Percentiles rank a stretch among this genome's conserved stretches.
These are phyloP conservation scores for Drosophila navojoa DNA, from an alignment of 1,140 invertebrate species.

Conservation along the genomic window DNA sequence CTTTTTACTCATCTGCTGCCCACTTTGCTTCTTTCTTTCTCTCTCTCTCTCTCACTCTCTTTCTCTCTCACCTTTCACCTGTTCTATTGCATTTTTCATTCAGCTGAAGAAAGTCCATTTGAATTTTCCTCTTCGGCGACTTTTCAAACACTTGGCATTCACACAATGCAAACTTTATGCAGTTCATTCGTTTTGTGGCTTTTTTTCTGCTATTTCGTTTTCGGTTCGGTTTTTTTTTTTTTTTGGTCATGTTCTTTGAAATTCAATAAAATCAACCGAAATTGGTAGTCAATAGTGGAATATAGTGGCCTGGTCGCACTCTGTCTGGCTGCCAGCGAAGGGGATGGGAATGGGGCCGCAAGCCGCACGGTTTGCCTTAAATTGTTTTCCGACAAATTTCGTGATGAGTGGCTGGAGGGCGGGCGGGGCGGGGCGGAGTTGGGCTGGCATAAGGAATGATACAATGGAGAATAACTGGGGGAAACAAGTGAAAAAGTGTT, in stretches of 20 bases:
- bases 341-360: neutral
- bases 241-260: constrained; percentile 48
- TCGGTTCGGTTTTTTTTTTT: constrained; percentile 11
- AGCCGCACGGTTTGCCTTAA: constrained; percentile 65
- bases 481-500: constrained; percentile 29
- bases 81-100: constrained; percentile 1
- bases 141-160: constrained; percentile 25
- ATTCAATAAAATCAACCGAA: constrained; percentile 65
- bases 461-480: constrained; percentile 1
- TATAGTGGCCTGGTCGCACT: constrained; percentile 19
- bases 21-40: neutral
- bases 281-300: constrained; percentile 50
- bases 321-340: neutral
- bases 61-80: neutral
- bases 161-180: constrained; percentile 33
- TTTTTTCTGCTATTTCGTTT: neutral
- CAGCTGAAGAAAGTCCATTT: constrained; percentile 41
- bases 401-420: constrained; percentile 23
- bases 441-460: neutral
- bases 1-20: neutral
- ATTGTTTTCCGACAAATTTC: constrained; percentile 75
- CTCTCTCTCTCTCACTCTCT: too few species aligned
- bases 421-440: neutral
- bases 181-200: constrained; percentile 17
- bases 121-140: constrained; percentile 46